Conservation (phyloP, 2,888 invertebrate species). For the Drosophila pseudotakahashii region DNA sequence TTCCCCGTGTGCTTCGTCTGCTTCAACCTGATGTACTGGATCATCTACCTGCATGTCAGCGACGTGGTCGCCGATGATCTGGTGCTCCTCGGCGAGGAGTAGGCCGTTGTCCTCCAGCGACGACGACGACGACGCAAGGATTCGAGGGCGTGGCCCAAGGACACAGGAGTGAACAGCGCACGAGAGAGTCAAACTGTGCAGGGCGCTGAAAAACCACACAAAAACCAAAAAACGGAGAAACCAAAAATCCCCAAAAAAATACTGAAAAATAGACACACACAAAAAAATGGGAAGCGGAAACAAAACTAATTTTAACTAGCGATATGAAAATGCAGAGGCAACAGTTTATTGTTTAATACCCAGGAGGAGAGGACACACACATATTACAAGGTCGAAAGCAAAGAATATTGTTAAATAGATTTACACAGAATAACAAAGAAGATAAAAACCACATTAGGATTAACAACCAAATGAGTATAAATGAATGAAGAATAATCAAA, state of each 20-base stretch:
- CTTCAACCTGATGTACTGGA: conserved; percentile 99
- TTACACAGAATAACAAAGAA: conserved; percentile 50
- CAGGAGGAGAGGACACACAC: conserved; percentile 53
- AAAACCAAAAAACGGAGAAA: conserved; percentile 10
- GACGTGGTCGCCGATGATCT: conserved; percentile 97
- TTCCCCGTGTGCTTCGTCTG: conserved; percentile 99
- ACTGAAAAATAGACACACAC: conserved; percentile 20
- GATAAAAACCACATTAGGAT: conserved; percentile 49
- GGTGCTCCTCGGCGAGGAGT: conserved; percentile 90
- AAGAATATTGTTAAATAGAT: conserved; percentile 77
- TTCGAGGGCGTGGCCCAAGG: conserved; percentile 30
- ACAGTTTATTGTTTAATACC: conserved; percentile 74
- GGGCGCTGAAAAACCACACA: conserved; percentile 75
- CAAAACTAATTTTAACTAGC: conserved; percentile 77
- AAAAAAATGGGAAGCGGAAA: conserved; percentile 41
- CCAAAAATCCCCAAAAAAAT: conserved; percentile 19
- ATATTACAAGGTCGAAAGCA: conserved; percentile 68
- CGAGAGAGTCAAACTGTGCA: conserved; percentile 80
- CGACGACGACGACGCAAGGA: conserved; percentile 13
- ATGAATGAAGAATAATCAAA: conserved; percentile 76
- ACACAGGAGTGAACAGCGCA: conserved; percentile 64
- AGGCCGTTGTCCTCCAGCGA: conserved; percentile 62
- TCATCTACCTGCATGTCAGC: conserved; percentile 97
- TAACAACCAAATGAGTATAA: conserved; percentile 51
- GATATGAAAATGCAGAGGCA: conserved; percentile 64